A percentile compares a stretch with the other conserved stretches of the same genome.
Evolutionary conservation across 1,140 invertebrate species (phyloP).

Genomic region (Metaphire vulgaris): DNA sequence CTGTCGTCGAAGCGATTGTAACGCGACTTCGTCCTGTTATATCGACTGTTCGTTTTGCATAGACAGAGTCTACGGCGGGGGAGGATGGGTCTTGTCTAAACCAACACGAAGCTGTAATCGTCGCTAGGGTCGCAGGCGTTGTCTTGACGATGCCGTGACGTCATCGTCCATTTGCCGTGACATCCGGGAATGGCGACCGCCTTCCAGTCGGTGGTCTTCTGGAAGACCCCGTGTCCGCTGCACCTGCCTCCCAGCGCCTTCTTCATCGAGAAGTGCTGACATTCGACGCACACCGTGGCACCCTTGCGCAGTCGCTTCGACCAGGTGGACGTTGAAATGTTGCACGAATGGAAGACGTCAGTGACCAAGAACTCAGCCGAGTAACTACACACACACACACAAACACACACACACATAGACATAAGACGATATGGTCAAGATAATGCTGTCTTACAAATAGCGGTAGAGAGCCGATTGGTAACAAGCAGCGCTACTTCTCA

Average conservation of each 20-base stretch:
- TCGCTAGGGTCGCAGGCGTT: conserved; percentile 34
- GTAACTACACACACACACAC: neutral
- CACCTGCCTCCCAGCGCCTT: conserved; percentile 43
- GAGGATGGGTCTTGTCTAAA: too few species aligned
- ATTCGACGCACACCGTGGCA: conserved; percentile 43
- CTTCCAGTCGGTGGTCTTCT: conserved; percentile 40
- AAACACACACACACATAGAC: neutral
- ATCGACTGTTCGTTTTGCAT: too few species aligned
- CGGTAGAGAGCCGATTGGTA: too few species aligned
- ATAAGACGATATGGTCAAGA: too few species aligned
- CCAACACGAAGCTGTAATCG: conserved; percentile 25
- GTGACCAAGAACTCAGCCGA: neutral
- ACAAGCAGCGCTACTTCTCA: too few species aligned
- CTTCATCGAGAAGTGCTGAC: conserved; percentile 46
- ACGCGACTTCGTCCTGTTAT: too few species aligned
- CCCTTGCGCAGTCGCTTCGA: conserved; percentile 36
- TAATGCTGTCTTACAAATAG: too few species aligned
- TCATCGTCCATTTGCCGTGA: conserved; percentile 45
- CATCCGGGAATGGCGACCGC: conserved; percentile 44
- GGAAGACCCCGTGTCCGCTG: conserved; percentile 42
- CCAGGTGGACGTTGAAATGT: conserved; percentile 32
- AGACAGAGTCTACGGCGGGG: too few species aligned
- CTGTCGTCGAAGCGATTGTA: too few species aligned
- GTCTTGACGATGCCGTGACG: conserved; percentile 31
- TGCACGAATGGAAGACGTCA: neutral